phyloP scores from a whole-genome alignment of 1,140 invertebrate genomes.

The Gryon sp. region DNA sequence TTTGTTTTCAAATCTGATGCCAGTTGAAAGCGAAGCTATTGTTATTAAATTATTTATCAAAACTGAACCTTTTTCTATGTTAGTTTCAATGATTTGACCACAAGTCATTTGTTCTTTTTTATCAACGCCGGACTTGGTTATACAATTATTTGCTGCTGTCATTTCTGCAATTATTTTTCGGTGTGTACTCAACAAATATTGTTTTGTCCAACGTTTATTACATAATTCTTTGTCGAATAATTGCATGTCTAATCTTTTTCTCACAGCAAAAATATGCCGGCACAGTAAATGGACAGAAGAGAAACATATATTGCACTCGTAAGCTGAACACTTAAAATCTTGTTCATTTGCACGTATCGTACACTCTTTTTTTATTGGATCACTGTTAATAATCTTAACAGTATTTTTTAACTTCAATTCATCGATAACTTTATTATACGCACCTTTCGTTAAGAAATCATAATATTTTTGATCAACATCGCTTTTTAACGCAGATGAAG shows the following conservation, averaged over 20 bases:
- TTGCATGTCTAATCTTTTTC: neutral
- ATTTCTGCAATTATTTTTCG: neutral
- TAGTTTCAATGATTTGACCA: too few relatives aligned
- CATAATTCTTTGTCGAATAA: slow-evolving; percentile 13
- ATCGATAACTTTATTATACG: slow-evolving; percentile 3
- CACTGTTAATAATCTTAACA: neutral
- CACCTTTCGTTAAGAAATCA: slow-evolving; percentile 4
- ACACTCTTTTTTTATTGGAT: too few relatives aligned
- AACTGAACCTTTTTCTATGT: too few relatives aligned
- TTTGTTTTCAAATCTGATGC: too few relatives aligned
- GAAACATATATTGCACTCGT: slow-evolving; percentile 2
- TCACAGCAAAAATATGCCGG: slow-evolving; percentile 10
- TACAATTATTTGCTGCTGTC: too few relatives aligned
- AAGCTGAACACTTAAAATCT: too few relatives aligned
- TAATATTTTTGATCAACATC: neutral
- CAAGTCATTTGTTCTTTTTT: too few relatives aligned
- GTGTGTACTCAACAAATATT: neutral
- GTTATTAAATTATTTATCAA: too few relatives aligned
- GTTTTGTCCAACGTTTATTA: slow-evolving; percentile 6
- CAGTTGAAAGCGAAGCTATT: too few relatives aligned
- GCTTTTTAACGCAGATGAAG: neutral
- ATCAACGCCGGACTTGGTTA: too few relatives aligned
- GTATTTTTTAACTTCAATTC: neutral
- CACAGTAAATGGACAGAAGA: neutral
- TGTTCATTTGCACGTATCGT: neutral